Evolutionary conservation across 2,113 vertebrate genomes (phyloP), one percentile per base, ranked within the genome.

Genomic region (Nibea albiflora): DNA sequence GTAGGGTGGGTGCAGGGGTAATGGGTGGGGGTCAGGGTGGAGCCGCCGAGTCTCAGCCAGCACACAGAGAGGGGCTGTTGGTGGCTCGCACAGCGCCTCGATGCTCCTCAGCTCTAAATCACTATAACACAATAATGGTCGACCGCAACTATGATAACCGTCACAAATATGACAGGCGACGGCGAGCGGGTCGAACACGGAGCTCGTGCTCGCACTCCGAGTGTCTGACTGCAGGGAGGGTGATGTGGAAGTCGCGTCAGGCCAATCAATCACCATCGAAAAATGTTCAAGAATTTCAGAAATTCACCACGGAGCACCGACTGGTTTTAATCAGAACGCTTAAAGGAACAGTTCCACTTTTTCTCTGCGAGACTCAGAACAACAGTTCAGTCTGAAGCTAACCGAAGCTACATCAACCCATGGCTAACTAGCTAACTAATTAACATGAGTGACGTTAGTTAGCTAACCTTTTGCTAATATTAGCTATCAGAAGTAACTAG

Each of bases 31-130:
- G 81, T 81, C 85, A 72, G 89, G 88, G 91, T 92, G 92, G 92
- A 93, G 92, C 83, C 92, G n/a, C 49, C 24, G n/a, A 79, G 91
- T 93, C 91, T 92, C 75, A 83, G 81, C 80, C 89, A 81, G 85
- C 81, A 73, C 68, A 93, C 78, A 84, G 81, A 89, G 82, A 82
- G 57, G 61, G 64, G 81, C 82, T 90, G 89, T 91, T 82, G 81
- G 83, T 26, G 4, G 42, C 64, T 80, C 78, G 28, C 28, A 39
- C 78, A 74, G 72, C 52, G 49, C 66, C 54, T 61, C 47, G 26
- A 56, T 20, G 44, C 20, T 35, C 74, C 22, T 75, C 15, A 15
- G 31, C 68, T 82, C 68, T 84, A 87, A 92, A 86, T 87, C 80
- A 76, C 63, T 80, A 2, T 26, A 26, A 26, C 83, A 71, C 74